Evolutionary conservation across 2,888 invertebrate species (phyloP), one percentile per base, ranked within the genome.

Genomic region (Sisyra terminalis): DNA sequence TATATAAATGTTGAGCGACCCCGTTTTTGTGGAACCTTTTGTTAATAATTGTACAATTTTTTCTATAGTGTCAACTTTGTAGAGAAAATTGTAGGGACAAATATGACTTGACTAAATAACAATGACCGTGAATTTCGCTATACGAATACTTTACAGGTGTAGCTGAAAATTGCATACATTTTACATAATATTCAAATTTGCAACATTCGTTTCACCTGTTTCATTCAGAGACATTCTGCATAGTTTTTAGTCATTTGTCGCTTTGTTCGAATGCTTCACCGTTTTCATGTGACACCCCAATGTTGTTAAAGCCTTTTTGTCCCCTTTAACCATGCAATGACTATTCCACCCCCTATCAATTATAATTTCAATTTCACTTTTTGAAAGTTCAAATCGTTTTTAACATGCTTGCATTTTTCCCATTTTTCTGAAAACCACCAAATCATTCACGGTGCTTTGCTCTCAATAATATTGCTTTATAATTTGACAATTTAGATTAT

Each of bases 1-100:
- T 34, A 31, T 11, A 24, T 24, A 24, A 24, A 24, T 24, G 24
- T 24, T 24, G 24, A 24, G 24, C 24, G 24, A 24, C 24, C 24
- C 14, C 34, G 34, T 34, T 34, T 34, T 34, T 34, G 34, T 34
- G 34, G 9, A 14, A 14, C 34, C 13, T 34, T 34, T 34, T 15
- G 15, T 14, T 13, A 34, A 8, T 14, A 14, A 14, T 34, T 34
- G 8, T 34, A 8, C 5, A 13, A 14, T 6, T 34, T 34, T n/a
- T 34, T 34, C n/a, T 34, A 31, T 3, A 2, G 2, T 31, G 11
- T 24, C 24, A 24, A 24, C n/a, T 31, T n/a, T 31, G 31, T 13
- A 34, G n/a, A 34, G n/a, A 8, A 2, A 10, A 3, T 34, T 34
- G 15, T 34, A 34, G 2, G 13, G 15, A 15, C 34, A 34, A 15